phyloP scores from a whole-genome alignment of 2,888 invertebrate genomes.

The Ferrisia virgata region DNA sequence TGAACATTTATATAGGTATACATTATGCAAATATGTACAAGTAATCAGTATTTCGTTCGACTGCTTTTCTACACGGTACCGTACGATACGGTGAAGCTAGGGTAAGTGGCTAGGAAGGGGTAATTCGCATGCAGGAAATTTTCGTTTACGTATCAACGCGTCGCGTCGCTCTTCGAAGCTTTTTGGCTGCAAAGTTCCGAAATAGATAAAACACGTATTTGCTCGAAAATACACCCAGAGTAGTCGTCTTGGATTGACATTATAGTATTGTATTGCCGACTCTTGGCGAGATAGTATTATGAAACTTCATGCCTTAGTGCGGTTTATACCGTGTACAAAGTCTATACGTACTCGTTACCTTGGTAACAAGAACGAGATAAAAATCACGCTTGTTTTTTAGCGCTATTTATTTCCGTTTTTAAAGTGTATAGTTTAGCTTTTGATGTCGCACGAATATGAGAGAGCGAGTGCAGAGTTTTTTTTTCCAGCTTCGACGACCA shows the following conservation, averaged over 20 bases:
- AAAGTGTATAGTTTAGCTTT: neutral
- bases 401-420: neutral
- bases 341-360: neutral
- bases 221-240: neutral
- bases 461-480: neutral
- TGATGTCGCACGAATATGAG: neutral
- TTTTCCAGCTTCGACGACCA: neutral
- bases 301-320: neutral
- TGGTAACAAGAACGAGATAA: neutral
- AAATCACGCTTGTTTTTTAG: constrained; percentile 5
- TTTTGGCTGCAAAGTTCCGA: neutral
- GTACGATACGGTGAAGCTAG: too few species aligned
- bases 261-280: neutral
- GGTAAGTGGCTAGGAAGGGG: too few species aligned
- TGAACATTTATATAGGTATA: neutral
- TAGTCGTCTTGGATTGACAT: constrained; percentile 17
- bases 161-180: neutral
- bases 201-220: constrained; percentile 13
- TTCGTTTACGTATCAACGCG: neutral
- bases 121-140: neutral
- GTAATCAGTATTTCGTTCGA: neutral
- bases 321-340: too few species aligned
- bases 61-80: neutral
- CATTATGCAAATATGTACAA: neutral
- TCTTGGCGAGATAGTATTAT: neutral